Percentiles rank a stretch among this genome's conserved stretches.
Evolutionary conservation across 2,888 invertebrate genomes (phyloP).

Genomic region (Lepidochitona cinerea): DNA sequence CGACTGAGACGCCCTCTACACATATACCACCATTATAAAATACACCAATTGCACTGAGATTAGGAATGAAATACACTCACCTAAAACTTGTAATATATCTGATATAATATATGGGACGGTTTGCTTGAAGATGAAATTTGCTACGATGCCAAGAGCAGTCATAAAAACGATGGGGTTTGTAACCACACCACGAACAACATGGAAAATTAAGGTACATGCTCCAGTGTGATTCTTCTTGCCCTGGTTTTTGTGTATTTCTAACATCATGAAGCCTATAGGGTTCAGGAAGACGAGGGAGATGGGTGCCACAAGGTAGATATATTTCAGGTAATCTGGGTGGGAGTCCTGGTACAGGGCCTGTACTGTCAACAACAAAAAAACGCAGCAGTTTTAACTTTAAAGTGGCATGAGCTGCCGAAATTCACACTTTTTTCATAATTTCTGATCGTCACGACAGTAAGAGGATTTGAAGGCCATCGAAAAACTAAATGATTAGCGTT

Average conservation of each 20-base stretch:
- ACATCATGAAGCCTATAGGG: constrained; percentile 89
- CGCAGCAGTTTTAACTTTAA: neutral
- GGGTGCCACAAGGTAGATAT: constrained; percentile 93
- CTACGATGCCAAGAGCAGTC: constrained; percentile 91
- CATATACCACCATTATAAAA: no score
- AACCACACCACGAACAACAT: constrained; percentile 74
- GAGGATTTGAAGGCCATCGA: no score
- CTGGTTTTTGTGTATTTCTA: constrained; percentile 83
- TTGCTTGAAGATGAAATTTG: constrained; percentile 86
- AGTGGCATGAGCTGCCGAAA: no score
- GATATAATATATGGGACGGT: constrained; percentile 82
- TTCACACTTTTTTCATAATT: no score
- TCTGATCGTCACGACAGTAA: no score
- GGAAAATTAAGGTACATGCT: constrained; percentile 29
- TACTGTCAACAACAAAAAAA: constrained; percentile 74
- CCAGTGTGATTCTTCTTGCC: constrained; percentile 16
- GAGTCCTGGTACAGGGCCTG: constrained; percentile 86
- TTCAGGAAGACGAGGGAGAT: constrained; percentile 93
- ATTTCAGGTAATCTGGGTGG: constrained; percentile 91
- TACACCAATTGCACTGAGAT: no score
- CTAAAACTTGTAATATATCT: constrained; percentile 78
- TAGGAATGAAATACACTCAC: no score
- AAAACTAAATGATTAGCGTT: no score
- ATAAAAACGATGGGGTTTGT: constrained; percentile 92
- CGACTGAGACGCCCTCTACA: no score